Conservation (phyloP, 2,888 invertebrate species). For the Exocentrus adspersus region DNA sequence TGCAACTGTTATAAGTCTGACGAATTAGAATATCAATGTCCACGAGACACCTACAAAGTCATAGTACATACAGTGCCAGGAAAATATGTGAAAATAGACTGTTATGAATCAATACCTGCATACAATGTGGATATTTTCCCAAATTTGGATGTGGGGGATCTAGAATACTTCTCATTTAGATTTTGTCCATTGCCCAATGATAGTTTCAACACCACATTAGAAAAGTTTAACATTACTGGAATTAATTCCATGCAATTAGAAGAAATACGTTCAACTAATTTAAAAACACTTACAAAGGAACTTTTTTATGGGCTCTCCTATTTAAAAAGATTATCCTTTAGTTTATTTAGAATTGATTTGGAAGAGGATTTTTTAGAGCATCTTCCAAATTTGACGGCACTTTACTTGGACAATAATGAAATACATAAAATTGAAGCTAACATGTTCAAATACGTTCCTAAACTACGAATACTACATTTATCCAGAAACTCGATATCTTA, state of each 20-base stretch:
- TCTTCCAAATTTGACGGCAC: constrained; percentile 42
- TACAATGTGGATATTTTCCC: constrained; percentile 65
- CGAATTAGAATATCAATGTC: constrained; percentile 49
- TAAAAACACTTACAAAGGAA: constrained; percentile 27
- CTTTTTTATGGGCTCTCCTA: constrained; percentile 23
- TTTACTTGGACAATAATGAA: constrained; percentile 43
- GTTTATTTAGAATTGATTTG: constrained; percentile 8
- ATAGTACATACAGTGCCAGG: constrained; percentile 34
- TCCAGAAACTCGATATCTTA: constrained; percentile 72
- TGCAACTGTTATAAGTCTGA: constrained; percentile 39
- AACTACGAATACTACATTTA: constrained; percentile 74
- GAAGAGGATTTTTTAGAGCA: constrained; percentile 26
- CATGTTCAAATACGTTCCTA: constrained; percentile 71
- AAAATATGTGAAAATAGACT: constrained; percentile 41
- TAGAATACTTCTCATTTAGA: constrained; percentile 66
- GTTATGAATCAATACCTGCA: constrained; percentile 21
- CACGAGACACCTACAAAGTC: constrained; percentile 20
- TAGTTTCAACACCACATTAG: constrained; percentile 65
- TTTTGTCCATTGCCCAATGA: constrained; percentile 67
- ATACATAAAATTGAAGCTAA: constrained; percentile 62
- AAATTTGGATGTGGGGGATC: constrained; percentile 63
- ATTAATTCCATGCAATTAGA: constrained; percentile 42
- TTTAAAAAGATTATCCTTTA: constrained; percentile 21
- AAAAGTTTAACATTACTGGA: constrained; percentile 62
- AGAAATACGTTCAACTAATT: not conserved